A percentile compares a stretch with the other conserved stretches of the same genome.
These are phyloP conservation scores for Streblospio benedicti DNA, from an alignment of 1,140 invertebrate species.

Conservation along the genomic window DNA sequence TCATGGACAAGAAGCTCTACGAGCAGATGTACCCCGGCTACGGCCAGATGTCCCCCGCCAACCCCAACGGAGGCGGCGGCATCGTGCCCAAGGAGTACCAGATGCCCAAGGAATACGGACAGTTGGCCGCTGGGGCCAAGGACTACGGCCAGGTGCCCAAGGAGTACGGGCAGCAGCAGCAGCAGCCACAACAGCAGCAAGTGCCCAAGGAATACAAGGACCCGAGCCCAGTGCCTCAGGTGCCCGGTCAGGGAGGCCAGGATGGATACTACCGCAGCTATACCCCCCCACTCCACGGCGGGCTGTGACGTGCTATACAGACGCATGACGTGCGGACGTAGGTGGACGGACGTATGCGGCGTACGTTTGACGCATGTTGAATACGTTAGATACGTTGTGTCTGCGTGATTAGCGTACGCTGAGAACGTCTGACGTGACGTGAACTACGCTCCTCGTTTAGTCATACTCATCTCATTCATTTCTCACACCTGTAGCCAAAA, in stretches of 20 bases:
- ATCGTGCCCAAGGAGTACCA: too few relatives aligned
- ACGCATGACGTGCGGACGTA: constrained; percentile 19
- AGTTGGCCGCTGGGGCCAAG: neutral
- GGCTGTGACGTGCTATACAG: constrained; percentile 22
- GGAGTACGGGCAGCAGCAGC: neutral
- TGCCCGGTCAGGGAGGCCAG: neutral
- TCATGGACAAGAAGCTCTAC: constrained; percentile 42
- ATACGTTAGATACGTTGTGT: too few relatives aligned
- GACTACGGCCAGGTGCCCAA: neutral
- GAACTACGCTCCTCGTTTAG: too few relatives aligned
- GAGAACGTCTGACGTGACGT: too few relatives aligned
- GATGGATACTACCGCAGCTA: constrained; percentile 39
- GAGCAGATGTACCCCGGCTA: constrained; percentile 36
- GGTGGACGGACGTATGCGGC: too few relatives aligned
- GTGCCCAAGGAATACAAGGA: neutral
- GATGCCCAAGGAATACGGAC: constrained; percentile 12
- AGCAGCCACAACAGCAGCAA: constrained; percentile 2
- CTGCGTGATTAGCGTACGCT: too few relatives aligned
- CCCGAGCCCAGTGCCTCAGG: neutral
- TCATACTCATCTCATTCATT: too few relatives aligned
- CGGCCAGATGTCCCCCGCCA: constrained; percentile 31
- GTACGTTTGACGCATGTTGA: too few relatives aligned
- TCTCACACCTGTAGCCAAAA: too few relatives aligned
- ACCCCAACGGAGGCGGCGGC: constrained; percentile 27
- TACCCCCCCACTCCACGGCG: constrained; percentile 37